Conservation (phyloP, 1,140 invertebrate species). For the Solenopsis invicta region DNA sequence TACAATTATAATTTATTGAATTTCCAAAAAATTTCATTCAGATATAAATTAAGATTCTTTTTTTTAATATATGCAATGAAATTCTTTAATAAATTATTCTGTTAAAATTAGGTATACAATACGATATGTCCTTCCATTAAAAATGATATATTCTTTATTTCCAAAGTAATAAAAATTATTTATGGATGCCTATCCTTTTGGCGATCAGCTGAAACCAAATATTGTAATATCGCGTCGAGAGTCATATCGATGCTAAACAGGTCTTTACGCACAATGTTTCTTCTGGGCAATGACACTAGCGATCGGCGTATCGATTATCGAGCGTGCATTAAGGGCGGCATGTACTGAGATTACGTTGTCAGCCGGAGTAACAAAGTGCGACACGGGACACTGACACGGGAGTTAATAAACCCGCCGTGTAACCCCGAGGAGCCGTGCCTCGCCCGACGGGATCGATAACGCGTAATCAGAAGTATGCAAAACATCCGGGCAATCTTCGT, state of each 20-base stretch:
- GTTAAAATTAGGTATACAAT: too few relatives aligned
- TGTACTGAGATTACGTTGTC: slow-evolving; percentile 70
- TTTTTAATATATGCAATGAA: background rate
- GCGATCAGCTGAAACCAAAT: background rate
- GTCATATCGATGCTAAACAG: slow-evolving; percentile 29
- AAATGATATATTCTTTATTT: background rate
- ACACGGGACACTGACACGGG: slow-evolving; percentile 52
- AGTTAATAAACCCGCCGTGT: slow-evolving; percentile 69
- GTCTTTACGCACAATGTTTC: slow-evolving; percentile 51
- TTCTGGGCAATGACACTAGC: slow-evolving; percentile 54
- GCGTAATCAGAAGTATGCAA: slow-evolving; percentile 64
- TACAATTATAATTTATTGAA: background rate
- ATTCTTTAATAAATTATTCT: slow-evolving; percentile 16
- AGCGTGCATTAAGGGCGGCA: slow-evolving; percentile 46
- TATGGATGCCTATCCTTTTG: background rate
- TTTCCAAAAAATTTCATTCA: background rate
- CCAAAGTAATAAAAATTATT: slow-evolving; percentile 1
- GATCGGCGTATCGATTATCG: slow-evolving; percentile 68
- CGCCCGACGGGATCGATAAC: slow-evolving; percentile 67
- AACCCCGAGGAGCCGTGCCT: slow-evolving; percentile 57
- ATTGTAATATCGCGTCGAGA: slow-evolving; percentile 9
- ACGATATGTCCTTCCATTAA: background rate
- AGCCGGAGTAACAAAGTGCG: slow-evolving; percentile 65
- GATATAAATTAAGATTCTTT: background rate
- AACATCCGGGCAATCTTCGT: slow-evolving; percentile 66